Evolutionary conservation across 2,888 invertebrate genomes (phyloP), one percentile per base, ranked within the genome.

Genomic region (Drosophila robusta): DNA sequence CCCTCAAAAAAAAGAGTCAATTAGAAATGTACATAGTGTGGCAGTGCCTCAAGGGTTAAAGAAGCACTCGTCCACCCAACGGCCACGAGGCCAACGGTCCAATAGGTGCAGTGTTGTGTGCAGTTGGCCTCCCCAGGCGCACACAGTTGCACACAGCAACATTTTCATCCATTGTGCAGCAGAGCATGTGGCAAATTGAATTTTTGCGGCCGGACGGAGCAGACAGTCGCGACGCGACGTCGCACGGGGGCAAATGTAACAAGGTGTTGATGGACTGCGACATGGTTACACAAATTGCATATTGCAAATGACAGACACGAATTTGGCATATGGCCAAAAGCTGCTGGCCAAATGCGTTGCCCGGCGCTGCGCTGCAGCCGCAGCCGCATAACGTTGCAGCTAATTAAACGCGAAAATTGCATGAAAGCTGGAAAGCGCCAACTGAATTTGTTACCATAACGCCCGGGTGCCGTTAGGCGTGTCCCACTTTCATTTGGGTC

Each of bases 191-290:
- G 67, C 75, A 75, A 75, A 75, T 75, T 75, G 75, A 67, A 75
- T 75, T 72, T 75, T 57, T 77, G 75, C 56, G 77, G 77, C 67
- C 39, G 29, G 47, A 38, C 50, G 39, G 29, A 16, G 18, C 38
- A 29, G 41, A 50, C 22, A 16, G 22, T 7, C 18, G 4, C 46
- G 14, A 38, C 12, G 34, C 26, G 4, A 4, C 11, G 32, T 8
- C 8, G 14, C 0, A 5, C 4, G 39, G 9, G 16, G 0, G 41
- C 66, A 38, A 54, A 63, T 60, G 73, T 74, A 74, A 78, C 78
- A 78, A 87, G 87, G 87, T 83, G 83, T 85, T 83, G 85, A 83
- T 87, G 70, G 81, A 85, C 87, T 87, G 81, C 70, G 72, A 87
- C 85, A 83, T 85, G 87, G 65, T 64, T 66, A 80, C 78, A 83